phyloP scores from a whole-genome alignment of 2,888 invertebrate species.

The Eupithecia insigniata region DNA sequence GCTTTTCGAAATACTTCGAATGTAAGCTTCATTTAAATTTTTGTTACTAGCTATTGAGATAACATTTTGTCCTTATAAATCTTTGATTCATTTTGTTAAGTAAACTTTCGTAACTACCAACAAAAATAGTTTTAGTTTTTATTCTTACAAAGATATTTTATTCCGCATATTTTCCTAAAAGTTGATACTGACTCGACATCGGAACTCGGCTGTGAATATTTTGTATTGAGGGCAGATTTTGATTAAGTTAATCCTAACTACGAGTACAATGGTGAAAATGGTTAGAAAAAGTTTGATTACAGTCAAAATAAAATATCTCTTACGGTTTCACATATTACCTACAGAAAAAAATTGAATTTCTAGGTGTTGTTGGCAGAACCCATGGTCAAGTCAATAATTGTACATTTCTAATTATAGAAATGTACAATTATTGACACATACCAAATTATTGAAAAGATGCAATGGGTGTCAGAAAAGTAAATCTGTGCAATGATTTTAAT shows the following conservation, averaged over 20 bases:
- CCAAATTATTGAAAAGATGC: background rate
- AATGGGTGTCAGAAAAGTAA: background rate
- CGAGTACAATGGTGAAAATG: background rate
- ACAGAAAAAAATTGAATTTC: no score
- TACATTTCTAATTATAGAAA: no score
- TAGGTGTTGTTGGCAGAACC: no score
- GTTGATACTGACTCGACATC: background rate
- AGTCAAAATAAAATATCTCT: background rate
- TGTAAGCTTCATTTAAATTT: background rate
- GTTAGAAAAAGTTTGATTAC: background rate
- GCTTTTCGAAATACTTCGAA: no score
- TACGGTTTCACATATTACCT: background rate
- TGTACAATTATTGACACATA: no score
- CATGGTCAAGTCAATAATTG: no score
- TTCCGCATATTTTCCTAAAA: background rate
- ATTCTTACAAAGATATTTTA: background rate
- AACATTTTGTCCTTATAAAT: background rate
- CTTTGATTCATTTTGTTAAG: background rate
- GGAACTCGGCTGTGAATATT: background rate
- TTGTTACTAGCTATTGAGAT: background rate
- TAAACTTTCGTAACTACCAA: background rate
- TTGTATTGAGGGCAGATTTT: background rate
- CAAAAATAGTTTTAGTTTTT: background rate
- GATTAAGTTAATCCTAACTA: background rate
- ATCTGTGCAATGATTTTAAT: background rate